Conservation (phyloP, 2,113 vertebrate genomes). For the Pachypanchax playfairii region DNA sequence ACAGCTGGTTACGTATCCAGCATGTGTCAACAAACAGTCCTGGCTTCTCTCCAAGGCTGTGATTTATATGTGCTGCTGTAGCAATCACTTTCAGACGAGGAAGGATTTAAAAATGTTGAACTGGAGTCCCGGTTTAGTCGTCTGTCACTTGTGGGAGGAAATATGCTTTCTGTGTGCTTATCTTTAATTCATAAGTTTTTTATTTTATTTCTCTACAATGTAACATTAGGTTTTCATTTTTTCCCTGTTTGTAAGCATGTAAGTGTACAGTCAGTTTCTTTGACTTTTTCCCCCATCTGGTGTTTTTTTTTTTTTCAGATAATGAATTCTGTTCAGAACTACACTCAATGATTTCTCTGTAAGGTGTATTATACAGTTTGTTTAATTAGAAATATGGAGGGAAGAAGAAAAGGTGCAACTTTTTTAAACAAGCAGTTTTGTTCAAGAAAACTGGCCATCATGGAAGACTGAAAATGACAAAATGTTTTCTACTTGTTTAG, state of each 20-base stretch:
- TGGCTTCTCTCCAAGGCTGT: neutral
- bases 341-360: neutral
- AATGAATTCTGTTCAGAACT: neutral
- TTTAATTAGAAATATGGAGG: no score
- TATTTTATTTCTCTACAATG: neutral
- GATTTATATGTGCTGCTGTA: neutral
- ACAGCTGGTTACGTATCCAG: neutral
- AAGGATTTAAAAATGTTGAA: slow-evolving; percentile 8
- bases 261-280: neutral
- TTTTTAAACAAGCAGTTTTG: no score
- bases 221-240: neutral
- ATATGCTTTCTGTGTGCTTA: neutral
- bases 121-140: neutral
- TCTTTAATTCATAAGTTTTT: slow-evolving; percentile 7
- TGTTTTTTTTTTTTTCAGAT: neutral
- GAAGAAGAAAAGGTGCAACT: no score
- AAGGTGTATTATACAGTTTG: no score
- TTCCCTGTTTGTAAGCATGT: neutral
- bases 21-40: slow-evolving; percentile 12
- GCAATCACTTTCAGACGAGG: neutral
- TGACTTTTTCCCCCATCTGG: neutral
- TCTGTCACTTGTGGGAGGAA: slow-evolving; percentile 6
- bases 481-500: no score
- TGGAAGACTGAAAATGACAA: no score
- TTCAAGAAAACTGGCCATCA: no score